Conservation (phyloP, 2,888 invertebrate genomes). For the Parnassius apollo region DNA sequence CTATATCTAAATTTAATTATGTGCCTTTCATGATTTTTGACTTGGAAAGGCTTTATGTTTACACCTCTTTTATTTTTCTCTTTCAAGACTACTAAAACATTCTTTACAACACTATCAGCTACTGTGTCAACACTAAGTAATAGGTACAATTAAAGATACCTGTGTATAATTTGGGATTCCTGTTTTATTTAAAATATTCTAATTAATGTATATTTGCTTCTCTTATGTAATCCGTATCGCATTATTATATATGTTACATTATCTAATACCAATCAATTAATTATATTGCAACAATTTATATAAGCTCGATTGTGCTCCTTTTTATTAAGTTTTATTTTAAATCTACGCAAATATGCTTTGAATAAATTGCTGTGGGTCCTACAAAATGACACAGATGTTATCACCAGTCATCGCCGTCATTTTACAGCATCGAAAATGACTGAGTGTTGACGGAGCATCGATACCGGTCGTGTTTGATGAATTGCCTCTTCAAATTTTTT, state of each 20-base stretch:
- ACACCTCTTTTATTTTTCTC: conserved; percentile 96
- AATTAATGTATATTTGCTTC: no score
- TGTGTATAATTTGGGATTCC: no score
- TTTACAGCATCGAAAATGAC: conserved; percentile 59
- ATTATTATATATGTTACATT: no score
- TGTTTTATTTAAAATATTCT: no score
- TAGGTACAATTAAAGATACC: no score
- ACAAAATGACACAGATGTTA: conserved; percentile 36
- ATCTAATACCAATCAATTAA: no score
- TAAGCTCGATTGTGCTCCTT: no score
- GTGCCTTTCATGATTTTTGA: conserved; percentile 97
- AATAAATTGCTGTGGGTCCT: conserved; percentile 36
- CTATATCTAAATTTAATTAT: no score
- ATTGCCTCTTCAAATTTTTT: conserved; percentile 50
- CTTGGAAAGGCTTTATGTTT: conserved; percentile 95
- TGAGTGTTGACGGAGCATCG: conserved; percentile 61
- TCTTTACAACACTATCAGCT: conserved; percentile 93
- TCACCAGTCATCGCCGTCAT: conserved; percentile 51
- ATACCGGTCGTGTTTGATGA: conserved; percentile 51
- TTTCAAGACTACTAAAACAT: conserved; percentile 92
- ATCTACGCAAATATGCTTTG: conserved; percentile 2
- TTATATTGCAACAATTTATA: no score
- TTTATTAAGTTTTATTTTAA: no score
- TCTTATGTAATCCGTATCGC: no score
- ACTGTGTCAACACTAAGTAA: conserved; percentile 89